phyloP scores from a whole-genome alignment of 2,797 vertebrate species.

The Natrix natrix region DNA sequence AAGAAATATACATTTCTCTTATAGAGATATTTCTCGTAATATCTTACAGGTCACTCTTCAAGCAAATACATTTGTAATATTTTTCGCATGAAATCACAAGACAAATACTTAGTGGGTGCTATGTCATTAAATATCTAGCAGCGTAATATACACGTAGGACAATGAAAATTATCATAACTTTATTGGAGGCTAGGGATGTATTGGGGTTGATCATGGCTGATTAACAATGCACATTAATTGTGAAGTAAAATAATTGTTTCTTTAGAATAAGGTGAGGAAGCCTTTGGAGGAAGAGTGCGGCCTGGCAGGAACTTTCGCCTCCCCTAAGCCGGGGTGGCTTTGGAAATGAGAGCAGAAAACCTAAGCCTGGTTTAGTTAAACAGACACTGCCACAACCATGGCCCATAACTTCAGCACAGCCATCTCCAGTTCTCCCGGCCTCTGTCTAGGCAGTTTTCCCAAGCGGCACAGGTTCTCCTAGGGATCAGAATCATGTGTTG shows the following conservation, averaged over 20 bases:
- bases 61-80: background rate
- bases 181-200: background rate
- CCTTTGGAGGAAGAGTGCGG: background rate
- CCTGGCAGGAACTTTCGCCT: background rate
- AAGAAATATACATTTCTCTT: background rate
- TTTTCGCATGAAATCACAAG: background rate
- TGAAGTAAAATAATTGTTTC: background rate
- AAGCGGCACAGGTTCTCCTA: background rate
- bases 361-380: background rate
- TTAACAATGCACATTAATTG: background rate
- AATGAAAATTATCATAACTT: background rate
- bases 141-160: background rate
- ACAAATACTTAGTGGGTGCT: background rate
- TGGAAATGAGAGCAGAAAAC: background rate
- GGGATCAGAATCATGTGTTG: background rate
- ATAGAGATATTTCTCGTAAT: background rate
- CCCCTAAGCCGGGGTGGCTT: background rate
- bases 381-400: background rate
- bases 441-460: background rate
- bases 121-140: background rate
- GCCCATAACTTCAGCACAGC: background rate
- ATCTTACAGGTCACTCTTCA: background rate
- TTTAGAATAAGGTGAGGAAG: background rate
- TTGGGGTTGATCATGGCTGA: background rate
- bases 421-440: background rate